Conservation (phyloP, 2,113 vertebrate genomes). For the Heterotis niloticus region DNA sequence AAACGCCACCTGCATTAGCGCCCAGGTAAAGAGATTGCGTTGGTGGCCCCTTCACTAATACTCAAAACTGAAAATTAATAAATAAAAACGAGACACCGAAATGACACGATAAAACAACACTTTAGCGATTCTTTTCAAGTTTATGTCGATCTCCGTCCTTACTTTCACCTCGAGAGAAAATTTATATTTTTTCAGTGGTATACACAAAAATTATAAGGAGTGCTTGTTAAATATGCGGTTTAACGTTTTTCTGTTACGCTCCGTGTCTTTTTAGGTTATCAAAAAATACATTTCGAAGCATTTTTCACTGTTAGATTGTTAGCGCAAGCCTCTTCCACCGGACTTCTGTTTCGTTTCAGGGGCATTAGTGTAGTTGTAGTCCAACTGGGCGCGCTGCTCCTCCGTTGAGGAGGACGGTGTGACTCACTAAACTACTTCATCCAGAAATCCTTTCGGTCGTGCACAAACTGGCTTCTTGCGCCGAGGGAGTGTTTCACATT, state of each 20-base stretch:
- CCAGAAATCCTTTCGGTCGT: conserved; percentile 57
- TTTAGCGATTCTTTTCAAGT: conserved; percentile 13
- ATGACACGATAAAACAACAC: conserved; percentile 29
- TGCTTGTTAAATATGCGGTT: not conserved
- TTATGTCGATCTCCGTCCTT: not conserved
- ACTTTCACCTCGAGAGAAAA: not conserved
- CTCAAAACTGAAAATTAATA: not conserved
- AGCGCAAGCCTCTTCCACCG: conserved; percentile 52
- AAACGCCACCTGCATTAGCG: too few species aligned
- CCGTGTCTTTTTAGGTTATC: conserved; percentile 33
- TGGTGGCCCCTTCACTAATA: not conserved
- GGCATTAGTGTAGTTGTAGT: conserved; percentile 61
- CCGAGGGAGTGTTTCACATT: conserved; percentile 73
- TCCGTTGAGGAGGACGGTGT: not conserved
- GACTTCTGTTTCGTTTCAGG: conserved; percentile 33
- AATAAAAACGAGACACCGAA: conserved; percentile 15
- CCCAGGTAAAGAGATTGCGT: not conserved
- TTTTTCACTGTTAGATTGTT: conserved; percentile 39
- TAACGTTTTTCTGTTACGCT: conserved; percentile 32
- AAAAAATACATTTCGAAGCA: conserved; percentile 43
- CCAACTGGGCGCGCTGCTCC: conserved; percentile 33
- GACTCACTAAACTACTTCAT: conserved; percentile 45
- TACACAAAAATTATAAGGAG: not conserved
- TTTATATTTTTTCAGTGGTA: not conserved
- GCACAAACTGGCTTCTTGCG: conserved; percentile 67